Conservation (phyloP, 2,113 vertebrate species). For the Entelurus aequoreus region DNA sequence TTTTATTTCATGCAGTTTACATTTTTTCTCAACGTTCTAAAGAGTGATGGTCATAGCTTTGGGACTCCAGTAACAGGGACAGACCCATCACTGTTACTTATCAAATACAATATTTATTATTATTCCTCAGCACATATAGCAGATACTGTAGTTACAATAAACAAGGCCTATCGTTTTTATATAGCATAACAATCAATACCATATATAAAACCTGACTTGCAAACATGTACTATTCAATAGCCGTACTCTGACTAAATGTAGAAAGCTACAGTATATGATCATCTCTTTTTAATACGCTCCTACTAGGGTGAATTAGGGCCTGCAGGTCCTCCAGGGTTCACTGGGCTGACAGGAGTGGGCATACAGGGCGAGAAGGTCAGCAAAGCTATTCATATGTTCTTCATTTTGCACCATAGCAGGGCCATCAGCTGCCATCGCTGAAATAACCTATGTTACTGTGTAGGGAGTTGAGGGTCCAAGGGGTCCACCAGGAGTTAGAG, state of each 20-base stretch:
- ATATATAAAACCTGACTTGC: too few relatives aligned
- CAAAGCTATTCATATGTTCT: neutral
- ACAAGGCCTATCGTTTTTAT: too few relatives aligned
- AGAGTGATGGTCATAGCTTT: too few relatives aligned
- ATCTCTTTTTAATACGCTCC: slow-evolving; percentile 8
- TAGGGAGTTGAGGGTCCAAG: slow-evolving; percentile 82
- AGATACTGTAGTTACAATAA: too few relatives aligned
- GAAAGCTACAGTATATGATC: neutral
- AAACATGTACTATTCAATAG: too few relatives aligned
- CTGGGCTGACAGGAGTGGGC: slow-evolving; percentile 74
- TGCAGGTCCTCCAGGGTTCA: slow-evolving; percentile 72
- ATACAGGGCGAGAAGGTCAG: slow-evolving; percentile 83
- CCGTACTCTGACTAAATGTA: neutral
- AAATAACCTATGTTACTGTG: slow-evolving; percentile 4
- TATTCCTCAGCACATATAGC: too few relatives aligned
- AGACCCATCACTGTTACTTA: too few relatives aligned
- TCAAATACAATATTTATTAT: too few relatives aligned
- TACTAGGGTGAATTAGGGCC: slow-evolving; percentile 77
- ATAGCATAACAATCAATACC: too few relatives aligned
- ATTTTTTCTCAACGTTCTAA: too few relatives aligned
- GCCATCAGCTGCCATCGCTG: neutral
- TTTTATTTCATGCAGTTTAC: too few relatives aligned
- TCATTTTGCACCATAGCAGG: neutral
- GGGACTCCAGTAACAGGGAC: too few relatives aligned
- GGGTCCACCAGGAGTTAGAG: slow-evolving; percentile 75